These are phyloP conservation scores for Netelia fuscicornis DNA, from an alignment of 2,888 invertebrate genomes.

Conservation along the genomic window DNA sequence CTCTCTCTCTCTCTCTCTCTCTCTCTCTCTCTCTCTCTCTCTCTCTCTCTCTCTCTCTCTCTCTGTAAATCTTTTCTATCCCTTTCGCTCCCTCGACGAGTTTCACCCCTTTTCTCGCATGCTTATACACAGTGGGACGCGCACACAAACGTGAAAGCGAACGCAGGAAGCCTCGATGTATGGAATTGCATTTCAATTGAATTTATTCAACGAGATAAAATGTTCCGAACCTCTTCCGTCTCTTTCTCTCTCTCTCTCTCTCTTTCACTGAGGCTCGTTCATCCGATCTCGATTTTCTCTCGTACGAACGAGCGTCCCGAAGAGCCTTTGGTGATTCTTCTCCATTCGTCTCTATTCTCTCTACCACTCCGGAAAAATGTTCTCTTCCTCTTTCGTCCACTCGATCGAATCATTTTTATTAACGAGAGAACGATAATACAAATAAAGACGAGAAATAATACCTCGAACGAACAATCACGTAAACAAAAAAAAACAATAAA, in stretches of 20 bases:
- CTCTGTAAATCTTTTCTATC: constrained; percentile 35
- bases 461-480: no score
- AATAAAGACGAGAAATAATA: no score
- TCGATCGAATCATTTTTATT: background rate
- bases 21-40: no score
- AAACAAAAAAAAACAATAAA: no score
- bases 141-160: constrained; percentile 39
- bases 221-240: constrained; percentile 25
- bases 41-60: no score
- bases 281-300: background rate
- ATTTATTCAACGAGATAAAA: constrained; percentile 61
- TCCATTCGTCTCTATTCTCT: constrained; percentile 30
- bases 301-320: background rate
- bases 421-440: background rate
- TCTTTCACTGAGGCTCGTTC: background rate
- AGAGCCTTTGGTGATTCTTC: constrained; percentile 25
- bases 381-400: background rate
- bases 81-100: constrained; percentile 43
- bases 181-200: constrained; percentile 67
- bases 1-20: no score
- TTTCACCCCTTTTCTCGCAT: constrained; percentile 41
- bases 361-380: constrained; percentile 25
- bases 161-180: constrained; percentile 39
- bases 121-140: background rate
- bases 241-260: background rate